These are phyloP conservation scores for Diabrotica undecimpunctata DNA, from an alignment of 1,140 invertebrate genomes.

Conservation along the genomic window DNA sequence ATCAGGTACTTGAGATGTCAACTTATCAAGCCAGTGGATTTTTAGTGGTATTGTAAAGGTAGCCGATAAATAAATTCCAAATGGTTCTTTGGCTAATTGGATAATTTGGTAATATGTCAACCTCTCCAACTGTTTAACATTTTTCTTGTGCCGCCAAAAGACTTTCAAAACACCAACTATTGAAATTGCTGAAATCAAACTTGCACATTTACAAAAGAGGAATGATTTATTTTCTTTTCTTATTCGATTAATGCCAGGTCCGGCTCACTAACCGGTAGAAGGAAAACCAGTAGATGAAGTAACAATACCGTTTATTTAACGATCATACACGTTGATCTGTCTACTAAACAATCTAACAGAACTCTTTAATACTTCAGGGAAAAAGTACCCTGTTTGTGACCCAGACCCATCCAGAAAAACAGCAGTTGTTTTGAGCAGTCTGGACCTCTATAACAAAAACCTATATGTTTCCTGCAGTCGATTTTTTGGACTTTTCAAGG, in stretches of 20 bases:
- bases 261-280: too few species aligned
- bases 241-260: neutral
- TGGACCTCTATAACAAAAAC: too few species aligned
- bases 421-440: too few species aligned
- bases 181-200: constrained; percentile 2
- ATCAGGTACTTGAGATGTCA: neutral
- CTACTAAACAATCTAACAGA: too few species aligned
- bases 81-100: neutral
- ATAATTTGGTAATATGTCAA: neutral
- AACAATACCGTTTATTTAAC: too few species aligned
- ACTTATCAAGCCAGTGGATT: neutral
- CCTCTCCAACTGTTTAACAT: neutral
- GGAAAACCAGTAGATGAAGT: too few species aligned
- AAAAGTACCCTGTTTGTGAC: too few species aligned
- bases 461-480: too few species aligned
- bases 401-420: too few species aligned
- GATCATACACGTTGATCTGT: too few species aligned
- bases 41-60: constrained; percentile 2
- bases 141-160: neutral
- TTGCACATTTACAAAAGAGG: neutral
- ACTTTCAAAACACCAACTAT: neutral
- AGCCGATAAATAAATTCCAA: constrained; percentile 2
- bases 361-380: too few species aligned
- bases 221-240: neutral
- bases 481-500: too few species aligned